These are phyloP conservation scores for Euspilapteryx auroguttella DNA, from an alignment of 2,888 invertebrate species.

Conservation along the genomic window DNA sequence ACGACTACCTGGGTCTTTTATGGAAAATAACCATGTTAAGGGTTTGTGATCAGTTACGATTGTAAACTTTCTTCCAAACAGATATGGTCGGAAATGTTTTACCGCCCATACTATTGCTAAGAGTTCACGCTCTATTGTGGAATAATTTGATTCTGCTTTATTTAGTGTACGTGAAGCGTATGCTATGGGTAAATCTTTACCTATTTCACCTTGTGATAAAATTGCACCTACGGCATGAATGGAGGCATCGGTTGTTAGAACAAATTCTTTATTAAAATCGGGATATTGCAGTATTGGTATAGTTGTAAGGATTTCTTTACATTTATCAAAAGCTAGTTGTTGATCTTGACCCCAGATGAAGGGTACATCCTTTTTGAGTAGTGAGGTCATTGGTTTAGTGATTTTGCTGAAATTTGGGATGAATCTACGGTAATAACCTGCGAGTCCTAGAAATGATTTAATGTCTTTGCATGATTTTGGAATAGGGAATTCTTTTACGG, in stretches of 20 bases:
- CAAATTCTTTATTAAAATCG: slow-evolving; percentile 9
- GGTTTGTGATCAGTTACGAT: background rate
- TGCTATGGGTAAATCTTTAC: slow-evolving; percentile 7
- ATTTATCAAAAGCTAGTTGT: too few species aligned
- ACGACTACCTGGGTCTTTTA: background rate
- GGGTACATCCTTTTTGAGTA: slow-evolving; percentile 1
- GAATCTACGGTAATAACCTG: too few species aligned
- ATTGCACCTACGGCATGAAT: slow-evolving; percentile 7
- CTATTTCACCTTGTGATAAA: slow-evolving; percentile 8
- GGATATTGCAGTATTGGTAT: slow-evolving; percentile 10
- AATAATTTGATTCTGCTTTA: slow-evolving; percentile 4
- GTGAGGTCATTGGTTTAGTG: background rate
- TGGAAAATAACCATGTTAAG: background rate
- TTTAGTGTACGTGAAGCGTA: slow-evolving; percentile 4
- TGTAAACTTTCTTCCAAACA: slow-evolving; percentile 5
- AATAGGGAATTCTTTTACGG: background rate
- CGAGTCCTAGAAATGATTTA: slow-evolving; percentile 1
- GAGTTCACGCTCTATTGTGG: slow-evolving; percentile 11
- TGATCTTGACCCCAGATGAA: too few species aligned
- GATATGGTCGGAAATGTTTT: slow-evolving; percentile 11
- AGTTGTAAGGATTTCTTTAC: slow-evolving; percentile 7
- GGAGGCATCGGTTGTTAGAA: slow-evolving; percentile 10
- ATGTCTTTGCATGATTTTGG: too few species aligned
- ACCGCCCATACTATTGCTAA: slow-evolving; percentile 11
- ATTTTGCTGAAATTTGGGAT: slow-evolving; percentile 1